phyloP scores from a whole-genome alignment of 2,797 vertebrate species.

The Gymnoscopelus microlampas region DNA sequence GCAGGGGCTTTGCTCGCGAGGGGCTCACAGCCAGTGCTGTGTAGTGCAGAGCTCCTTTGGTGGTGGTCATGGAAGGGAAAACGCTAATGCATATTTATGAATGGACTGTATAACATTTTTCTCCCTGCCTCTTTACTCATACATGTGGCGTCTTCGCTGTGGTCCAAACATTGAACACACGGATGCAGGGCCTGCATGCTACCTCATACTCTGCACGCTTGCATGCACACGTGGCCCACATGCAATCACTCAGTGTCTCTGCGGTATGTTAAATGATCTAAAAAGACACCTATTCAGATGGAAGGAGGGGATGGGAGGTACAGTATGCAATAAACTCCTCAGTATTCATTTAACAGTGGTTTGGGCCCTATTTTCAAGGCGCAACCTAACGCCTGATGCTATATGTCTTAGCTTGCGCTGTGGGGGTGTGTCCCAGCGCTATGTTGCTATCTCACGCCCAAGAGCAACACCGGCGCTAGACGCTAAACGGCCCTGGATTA shows the following conservation, averaged over 20 bases:
- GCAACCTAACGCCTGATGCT: no score
- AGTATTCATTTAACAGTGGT: no score
- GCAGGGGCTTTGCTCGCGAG: neutral
- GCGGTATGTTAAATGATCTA: neutral
- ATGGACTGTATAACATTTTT: neutral
- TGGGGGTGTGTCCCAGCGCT: no score
- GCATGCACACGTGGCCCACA: neutral
- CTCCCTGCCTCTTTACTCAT: neutral
- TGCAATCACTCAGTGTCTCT: constrained; percentile 3
- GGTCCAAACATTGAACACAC: constrained; percentile 17
- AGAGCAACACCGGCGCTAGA: no score
- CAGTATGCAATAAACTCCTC: neutral
- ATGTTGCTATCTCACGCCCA: no score
- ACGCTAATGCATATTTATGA: constrained; percentile 16
- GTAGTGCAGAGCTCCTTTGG: neutral
- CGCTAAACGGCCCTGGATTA: no score
- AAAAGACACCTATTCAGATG: neutral
- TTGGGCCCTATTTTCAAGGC: no score
- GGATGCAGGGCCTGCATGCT: constrained; percentile 13
- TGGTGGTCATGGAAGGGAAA: neutral
- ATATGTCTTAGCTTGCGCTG: no score
- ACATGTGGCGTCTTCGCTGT: neutral
- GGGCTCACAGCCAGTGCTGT: neutral
- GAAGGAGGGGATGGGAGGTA: neutral
- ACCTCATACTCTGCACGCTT: constrained; percentile 12